phyloP scores from a whole-genome alignment of 2,888 invertebrate genomes.

The Hanleya hanleyi region DNA sequence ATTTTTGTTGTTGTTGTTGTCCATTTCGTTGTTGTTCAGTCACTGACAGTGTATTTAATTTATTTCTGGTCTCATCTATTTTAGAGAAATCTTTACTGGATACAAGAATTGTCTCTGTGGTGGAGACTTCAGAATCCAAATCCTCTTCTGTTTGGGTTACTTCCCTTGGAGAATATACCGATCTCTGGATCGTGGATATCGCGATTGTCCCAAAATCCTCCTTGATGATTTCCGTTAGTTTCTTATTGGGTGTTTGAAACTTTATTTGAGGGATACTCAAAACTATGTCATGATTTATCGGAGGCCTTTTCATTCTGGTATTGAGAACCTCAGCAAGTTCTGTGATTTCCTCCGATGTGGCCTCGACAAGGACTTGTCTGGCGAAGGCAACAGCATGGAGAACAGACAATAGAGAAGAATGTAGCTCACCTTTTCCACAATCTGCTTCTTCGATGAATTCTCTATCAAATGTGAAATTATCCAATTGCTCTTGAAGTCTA shows the following conservation, averaged over 20 bases:
- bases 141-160: not conserved
- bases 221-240: not conserved
- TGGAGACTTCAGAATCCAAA: not conserved
- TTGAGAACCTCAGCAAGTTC: conserved; percentile 10
- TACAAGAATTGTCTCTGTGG: not conserved
- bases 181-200: not conserved
- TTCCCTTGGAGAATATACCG: not conserved
- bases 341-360: conserved; percentile 33
- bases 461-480: not conserved
- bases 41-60: not conserved
- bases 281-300: not conserved
- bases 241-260: not conserved
- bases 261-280: not conserved
- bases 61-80: not conserved
- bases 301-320: not conserved
- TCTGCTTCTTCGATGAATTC: conserved; percentile 29
- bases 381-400: conserved; percentile 38
- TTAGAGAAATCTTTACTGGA: not conserved
- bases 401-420: conserved; percentile 30
- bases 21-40: not conserved
- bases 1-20: too few species aligned
- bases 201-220: not conserved
- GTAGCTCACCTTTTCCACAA: conserved; percentile 24
- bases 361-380: conserved; percentile 35
- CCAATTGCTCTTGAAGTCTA: conserved; percentile 32